A percentile compares a stretch with the other conserved stretches of the same genome.
These are phyloP conservation scores for Bubo bubo DNA, from an alignment of 2,113 vertebrate species.

Conservation along the genomic window DNA sequence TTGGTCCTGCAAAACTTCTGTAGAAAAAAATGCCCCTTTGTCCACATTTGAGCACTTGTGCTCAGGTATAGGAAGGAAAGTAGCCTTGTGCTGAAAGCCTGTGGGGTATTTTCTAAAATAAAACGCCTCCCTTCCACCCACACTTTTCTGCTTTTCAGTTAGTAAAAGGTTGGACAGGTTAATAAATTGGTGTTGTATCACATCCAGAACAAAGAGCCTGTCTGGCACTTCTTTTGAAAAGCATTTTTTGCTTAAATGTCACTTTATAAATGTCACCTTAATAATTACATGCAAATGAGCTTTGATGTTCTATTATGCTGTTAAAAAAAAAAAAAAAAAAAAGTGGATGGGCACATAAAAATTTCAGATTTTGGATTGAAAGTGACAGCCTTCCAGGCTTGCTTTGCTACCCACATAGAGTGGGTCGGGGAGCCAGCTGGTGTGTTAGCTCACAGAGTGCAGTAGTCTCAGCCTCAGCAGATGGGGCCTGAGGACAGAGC, in stretches of 20 bases:
- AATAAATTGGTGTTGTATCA: neutral
- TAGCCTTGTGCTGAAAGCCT: neutral
- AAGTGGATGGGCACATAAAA: neutral
- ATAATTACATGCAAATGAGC: conserved; percentile 29
- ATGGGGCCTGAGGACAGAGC: neutral
- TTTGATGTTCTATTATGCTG: neutral
- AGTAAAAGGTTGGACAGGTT: neutral
- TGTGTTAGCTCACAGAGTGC: neutral
- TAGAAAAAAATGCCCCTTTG: neutral
- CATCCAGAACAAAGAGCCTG: neutral
- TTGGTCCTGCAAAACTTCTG: neutral
- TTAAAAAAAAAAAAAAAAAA: neutral
- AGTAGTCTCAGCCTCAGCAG: neutral
- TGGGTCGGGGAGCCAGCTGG: neutral
- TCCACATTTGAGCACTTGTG: neutral
- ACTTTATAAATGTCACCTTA: conserved; percentile 4
- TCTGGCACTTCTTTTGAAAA: neutral
- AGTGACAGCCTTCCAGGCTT: neutral
- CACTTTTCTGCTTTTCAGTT: neutral
- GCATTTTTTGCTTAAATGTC: neutral
- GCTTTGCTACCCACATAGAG: neutral
- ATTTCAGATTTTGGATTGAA: conserved; percentile 20
- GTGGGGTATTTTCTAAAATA: neutral
- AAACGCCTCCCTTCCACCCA: neutral
- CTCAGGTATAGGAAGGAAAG: neutral